A percentile compares a stretch with the other conserved stretches of the same genome.
Evolutionary conservation across 2,113 vertebrate species (phyloP).

Genomic region (Chroicocephalus ridibundus): DNA sequence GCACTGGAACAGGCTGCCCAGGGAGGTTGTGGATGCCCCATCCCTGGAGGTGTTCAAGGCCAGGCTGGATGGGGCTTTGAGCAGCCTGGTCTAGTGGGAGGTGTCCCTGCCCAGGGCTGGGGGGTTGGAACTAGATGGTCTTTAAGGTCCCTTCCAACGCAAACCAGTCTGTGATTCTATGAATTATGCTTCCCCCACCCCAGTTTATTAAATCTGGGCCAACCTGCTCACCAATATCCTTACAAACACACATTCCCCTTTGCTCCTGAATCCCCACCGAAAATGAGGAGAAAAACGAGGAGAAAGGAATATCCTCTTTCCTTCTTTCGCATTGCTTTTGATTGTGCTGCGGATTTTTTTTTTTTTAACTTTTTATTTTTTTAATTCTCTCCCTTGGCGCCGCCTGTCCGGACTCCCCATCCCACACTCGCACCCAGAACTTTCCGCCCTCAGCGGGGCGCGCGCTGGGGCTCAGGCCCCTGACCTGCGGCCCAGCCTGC

Average conservation of each 20-base stretch:
- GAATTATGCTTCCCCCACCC: neutral
- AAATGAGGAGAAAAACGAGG: neutral
- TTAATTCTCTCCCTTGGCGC: neutral
- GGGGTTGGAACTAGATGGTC: neutral
- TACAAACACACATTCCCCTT: neutral
- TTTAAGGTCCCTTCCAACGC: neutral
- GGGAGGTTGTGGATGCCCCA: neutral
- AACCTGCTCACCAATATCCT: neutral
- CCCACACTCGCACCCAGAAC: too few relatives aligned
- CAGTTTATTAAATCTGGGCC: neutral
- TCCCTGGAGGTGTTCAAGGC: neutral
- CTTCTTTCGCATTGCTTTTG: neutral
- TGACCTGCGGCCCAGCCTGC: neutral
- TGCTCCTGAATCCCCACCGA: neutral
- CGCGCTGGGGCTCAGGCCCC: neutral
- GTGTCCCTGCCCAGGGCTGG: neutral
- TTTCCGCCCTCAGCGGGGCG: neutral
- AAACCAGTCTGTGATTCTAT: neutral
- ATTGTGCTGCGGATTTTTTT: accelerated
- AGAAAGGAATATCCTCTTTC: neutral
- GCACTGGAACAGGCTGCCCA: neutral
- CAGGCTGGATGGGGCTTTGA: neutral
- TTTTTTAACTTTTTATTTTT: too few relatives aligned
- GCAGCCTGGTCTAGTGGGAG: neutral
- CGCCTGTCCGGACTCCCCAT: too few relatives aligned